Conservation (phyloP, 64 coral and sea anemone species). For the Hydrozoanthus tunicans region DNA sequence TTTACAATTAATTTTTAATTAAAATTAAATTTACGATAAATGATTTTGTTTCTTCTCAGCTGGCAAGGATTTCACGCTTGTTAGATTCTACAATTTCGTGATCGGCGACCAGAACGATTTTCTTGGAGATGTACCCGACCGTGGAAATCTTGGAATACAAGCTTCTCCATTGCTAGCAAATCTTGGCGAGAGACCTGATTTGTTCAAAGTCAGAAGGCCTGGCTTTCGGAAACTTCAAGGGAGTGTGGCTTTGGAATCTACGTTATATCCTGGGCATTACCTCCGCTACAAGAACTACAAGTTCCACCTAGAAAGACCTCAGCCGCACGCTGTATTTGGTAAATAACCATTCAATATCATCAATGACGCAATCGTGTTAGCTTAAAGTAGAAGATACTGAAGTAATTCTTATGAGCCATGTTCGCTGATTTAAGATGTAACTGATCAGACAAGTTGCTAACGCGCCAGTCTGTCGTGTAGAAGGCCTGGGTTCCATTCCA, state of each 20-base stretch:
- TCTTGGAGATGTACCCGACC: constrained; percentile 37
- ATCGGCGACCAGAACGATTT: constrained; percentile 47
- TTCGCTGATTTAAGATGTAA: no score
- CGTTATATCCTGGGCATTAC: constrained; percentile 77
- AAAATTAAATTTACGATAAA: background rate
- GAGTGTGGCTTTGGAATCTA: constrained; percentile 86
- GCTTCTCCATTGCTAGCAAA: constrained; percentile 37
- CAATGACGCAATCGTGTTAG: no score
- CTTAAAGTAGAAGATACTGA: no score
- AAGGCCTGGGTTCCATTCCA: no score
- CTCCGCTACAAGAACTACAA: constrained; percentile 99
- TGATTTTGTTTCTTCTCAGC: constrained; percentile 37
- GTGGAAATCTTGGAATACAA: constrained; percentile 56
- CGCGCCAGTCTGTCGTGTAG: no score
- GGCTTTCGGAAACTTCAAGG: constrained; percentile 78
- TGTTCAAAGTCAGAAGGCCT: constrained; percentile 85
- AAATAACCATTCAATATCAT: constrained; percentile 17
- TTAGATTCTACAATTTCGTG: constrained; percentile 57
- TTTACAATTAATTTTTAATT: no score
- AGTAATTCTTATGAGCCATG: no score
- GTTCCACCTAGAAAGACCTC: constrained; percentile 86
- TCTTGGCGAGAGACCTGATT: constrained; percentile 62
- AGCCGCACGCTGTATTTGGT: constrained; percentile 91
- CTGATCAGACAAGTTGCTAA: no score
- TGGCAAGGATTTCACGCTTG: constrained; percentile 79